Base-by-base conservation (phyloP, 2,888 invertebrate species). In the Copidosoma aretas region DNA sequence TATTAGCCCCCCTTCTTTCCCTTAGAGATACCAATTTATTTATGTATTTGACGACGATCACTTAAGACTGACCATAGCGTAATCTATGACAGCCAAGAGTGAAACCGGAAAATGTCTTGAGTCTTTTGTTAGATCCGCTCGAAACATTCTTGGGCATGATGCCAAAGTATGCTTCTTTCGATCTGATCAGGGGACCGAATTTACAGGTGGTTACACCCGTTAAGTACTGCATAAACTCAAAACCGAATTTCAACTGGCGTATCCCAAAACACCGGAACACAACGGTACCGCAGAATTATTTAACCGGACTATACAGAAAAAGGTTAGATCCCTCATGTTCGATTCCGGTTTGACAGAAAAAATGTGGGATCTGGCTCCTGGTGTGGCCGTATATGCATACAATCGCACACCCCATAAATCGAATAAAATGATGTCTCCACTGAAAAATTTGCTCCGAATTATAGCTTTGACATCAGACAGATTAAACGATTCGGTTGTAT, bases 151-250 rank as follows among this genome's bases (percentile, higher is more conserved):
- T 59, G 75, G 74, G 21, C 19, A 24, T 15, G 68, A 74, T 59
- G 69, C 68, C 19, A 75, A 75, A 56, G 65, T 75, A 4, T 76
- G 75, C 52, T 74, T 75, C 54, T 61, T 75, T 51, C 64, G 73
- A 10, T 65, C 71, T 1, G 74, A 76, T 66, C 64, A 74, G 25
- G 75, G 71, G 21, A 75, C 63, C 0, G 73, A 76, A 60, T 75
- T 51, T 64, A 75, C 73, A 24, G 74, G 75, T 21, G 71, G 71
- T 3, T 63, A 73, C 22, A 73, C 73, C 4, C 17, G 65, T 19
- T 73, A 73, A 32, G 71, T 75, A 3, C 62, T 75, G 19, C 63
- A 65, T 3, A 61, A 43, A 51, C 25, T 73, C 32, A 71, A 71
- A 17, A 69, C 72, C 10, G 66, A 73, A 56, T 59, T 52, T 1